These are phyloP conservation scores for Chrysotoxum bicinctum DNA, from an alignment of 2,888 invertebrate genomes.

Conservation along the genomic window DNA sequence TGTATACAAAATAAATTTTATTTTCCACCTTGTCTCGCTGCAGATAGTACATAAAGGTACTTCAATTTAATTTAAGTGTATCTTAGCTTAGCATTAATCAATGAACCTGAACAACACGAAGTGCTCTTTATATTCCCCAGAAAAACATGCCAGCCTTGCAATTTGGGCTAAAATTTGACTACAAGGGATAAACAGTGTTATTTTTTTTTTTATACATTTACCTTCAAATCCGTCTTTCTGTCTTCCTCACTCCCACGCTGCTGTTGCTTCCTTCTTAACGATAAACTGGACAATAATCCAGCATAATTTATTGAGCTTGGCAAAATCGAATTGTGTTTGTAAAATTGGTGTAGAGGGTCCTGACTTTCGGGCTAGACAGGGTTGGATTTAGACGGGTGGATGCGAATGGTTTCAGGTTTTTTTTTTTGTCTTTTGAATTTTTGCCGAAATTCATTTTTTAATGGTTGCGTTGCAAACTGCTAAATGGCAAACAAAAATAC, in stretches of 20 bases:
- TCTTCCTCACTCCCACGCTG: neutral
- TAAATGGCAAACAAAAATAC: no score
- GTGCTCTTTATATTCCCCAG: neutral
- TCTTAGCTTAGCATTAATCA: slow-evolving; percentile 69
- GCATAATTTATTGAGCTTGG: slow-evolving; percentile 62
- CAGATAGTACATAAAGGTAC: slow-evolving; percentile 30
- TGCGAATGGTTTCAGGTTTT: no score
- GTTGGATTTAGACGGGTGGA: neutral
- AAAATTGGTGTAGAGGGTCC: slow-evolving; percentile 6
- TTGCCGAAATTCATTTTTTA: no score
- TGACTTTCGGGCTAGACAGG: neutral
- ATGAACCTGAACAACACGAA: slow-evolving; percentile 34
- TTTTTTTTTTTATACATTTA: slow-evolving; percentile 47
- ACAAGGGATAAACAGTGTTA: slow-evolving; percentile 66
- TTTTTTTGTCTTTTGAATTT: no score
- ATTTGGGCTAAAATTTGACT: slow-evolving; percentile 46
- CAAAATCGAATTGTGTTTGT: slow-evolving; percentile 48
- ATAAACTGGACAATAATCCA: slow-evolving; percentile 69
- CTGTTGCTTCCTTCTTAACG: slow-evolving; percentile 32
- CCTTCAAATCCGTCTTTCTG: slow-evolving; percentile 46
- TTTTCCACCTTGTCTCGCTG: neutral
- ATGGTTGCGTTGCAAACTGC: no score
- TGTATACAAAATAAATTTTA: neutral
- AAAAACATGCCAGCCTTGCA: neutral
- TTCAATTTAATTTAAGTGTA: slow-evolving; percentile 54